phyloP scores from a whole-genome alignment of 2,797 vertebrate genomes.

The Esox masquinongy region DNA sequence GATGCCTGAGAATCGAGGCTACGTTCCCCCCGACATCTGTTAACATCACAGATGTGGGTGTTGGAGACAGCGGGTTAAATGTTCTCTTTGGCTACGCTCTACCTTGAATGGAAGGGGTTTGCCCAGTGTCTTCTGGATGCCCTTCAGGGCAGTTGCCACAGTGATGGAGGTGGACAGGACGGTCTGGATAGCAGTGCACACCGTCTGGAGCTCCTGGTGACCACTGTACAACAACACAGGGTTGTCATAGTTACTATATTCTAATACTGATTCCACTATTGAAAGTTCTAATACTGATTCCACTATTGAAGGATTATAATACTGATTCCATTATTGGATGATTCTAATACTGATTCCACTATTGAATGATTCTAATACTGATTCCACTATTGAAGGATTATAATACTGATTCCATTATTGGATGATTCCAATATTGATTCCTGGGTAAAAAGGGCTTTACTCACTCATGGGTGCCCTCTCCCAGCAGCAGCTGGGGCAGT shows the following conservation, averaged over 20 bases:
- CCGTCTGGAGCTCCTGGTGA: conserved; percentile 83
- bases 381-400: not conserved
- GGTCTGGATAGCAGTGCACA: conserved; percentile 86
- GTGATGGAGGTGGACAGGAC: conserved; percentile 79
- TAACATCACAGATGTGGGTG: not conserved
- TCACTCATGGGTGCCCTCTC: conserved; percentile 83
- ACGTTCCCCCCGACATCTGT: not conserved
- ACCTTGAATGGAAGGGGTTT: conserved; percentile 96
- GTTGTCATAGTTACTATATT: conserved; percentile 8
- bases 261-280: not conserved
- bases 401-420: not conserved
- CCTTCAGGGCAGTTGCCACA: conserved; percentile 79
- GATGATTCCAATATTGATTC: not conserved
- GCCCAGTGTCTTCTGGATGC: conserved; percentile 88
- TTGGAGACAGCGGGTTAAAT: not conserved
- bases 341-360: not conserved
- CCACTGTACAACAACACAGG: conserved; percentile 67
- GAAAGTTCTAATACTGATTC: not conserved
- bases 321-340: not conserved
- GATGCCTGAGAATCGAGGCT: not conserved
- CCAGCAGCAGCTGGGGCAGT: conserved; percentile 83
- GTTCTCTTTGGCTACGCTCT: not conserved
- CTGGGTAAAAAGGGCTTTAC: conserved; percentile 15
- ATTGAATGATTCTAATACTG: not conserved
- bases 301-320: not conserved